Evolutionary conservation across 2,797 vertebrate species (phyloP), one percentile per base, ranked within the genome.

Genomic region (Parauchenoglanis punctatus): DNA sequence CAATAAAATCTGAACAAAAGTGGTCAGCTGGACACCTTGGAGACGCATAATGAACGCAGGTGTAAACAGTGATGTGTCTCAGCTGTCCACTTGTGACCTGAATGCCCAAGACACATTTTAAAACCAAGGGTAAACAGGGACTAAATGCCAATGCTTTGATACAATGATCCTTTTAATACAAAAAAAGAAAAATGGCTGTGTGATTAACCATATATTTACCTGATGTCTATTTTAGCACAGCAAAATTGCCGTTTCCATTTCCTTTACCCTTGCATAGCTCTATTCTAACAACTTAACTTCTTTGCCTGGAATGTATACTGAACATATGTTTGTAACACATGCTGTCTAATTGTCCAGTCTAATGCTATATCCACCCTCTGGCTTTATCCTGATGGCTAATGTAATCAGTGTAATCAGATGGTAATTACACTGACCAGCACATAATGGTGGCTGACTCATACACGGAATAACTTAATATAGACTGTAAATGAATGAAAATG

Each of bases 341-440:
- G 46, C 72, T 59, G 75, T 46, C 40, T 80, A 84, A 90, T 88
- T 83, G 84, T 85, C 81, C 90, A 91, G 88, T 91, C 90, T 92
- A 92, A 91, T 91, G 86, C 84, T n/a, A 81, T 84, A 86, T 85
- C 89, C 90, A 76, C 86, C 87, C 87, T 86, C 70, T 58, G 86
- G 68, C 58, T 63, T 87, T 87, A 88, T 88, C 90, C 89, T 87
- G 81, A 86, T 83, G 89, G 81, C 88, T 91, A 92, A 91, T 91
- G 87, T 89, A 91, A 91, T 92, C 91, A 89, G 88, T 70, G 88
- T 72, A 92, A 91, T 91, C 88, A 89, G 88, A 84, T 76, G 0
- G 88, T 92, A 92, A 93, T 92, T 91, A 83, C 89, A 92, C 92
- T 91, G 89, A 65, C 81, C 90, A 88, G 89, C 89, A 89, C 84